Conservation (phyloP, 2,113 vertebrate genomes). For the Dasypus novemcinctus region DNA sequence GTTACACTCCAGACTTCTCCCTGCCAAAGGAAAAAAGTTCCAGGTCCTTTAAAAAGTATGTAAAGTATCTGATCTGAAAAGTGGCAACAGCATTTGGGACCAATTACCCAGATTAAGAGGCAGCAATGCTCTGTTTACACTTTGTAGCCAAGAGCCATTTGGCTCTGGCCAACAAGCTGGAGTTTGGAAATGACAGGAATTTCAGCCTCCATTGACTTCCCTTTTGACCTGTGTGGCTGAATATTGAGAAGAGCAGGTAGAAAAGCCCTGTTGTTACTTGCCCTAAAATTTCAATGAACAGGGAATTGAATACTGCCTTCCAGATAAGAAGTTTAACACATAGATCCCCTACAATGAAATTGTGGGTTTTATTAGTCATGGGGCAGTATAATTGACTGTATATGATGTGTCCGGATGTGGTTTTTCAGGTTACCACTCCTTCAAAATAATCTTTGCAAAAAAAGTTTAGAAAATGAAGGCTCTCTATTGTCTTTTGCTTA, state of each 20-base stretch:
- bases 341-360: neutral
- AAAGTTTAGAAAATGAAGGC: slow-evolving; percentile 59
- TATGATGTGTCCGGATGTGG: slow-evolving; percentile 22
- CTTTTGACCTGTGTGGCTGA: slow-evolving; percentile 73
- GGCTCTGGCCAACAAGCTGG: slow-evolving; percentile 10
- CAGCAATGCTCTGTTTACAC: slow-evolving; percentile 82
- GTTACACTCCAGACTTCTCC: slow-evolving; percentile 80
- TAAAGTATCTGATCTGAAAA: slow-evolving; percentile 84
- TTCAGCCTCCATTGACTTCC: slow-evolving; percentile 71
- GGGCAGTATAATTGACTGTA: slow-evolving; percentile 43
- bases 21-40: slow-evolving; percentile 82
- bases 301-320: slow-evolving; percentile 34
- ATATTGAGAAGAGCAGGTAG: slow-evolving; percentile 52
- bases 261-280: slow-evolving; percentile 64
- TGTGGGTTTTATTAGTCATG: neutral
- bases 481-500: slow-evolving; percentile 65
- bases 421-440: slow-evolving; percentile 52
- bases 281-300: neutral
- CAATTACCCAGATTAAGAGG: slow-evolving; percentile 85
- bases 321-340: slow-evolving; percentile 44
- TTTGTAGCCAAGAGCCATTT: slow-evolving; percentile 74
- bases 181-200: slow-evolving; percentile 78
- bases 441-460: slow-evolving; percentile 58
- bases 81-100: slow-evolving; percentile 88
- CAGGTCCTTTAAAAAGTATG: slow-evolving; percentile 84